Base-by-base conservation (phyloP, 2,113 vertebrate genomes). In the Patagioenas fasciata region DNA sequence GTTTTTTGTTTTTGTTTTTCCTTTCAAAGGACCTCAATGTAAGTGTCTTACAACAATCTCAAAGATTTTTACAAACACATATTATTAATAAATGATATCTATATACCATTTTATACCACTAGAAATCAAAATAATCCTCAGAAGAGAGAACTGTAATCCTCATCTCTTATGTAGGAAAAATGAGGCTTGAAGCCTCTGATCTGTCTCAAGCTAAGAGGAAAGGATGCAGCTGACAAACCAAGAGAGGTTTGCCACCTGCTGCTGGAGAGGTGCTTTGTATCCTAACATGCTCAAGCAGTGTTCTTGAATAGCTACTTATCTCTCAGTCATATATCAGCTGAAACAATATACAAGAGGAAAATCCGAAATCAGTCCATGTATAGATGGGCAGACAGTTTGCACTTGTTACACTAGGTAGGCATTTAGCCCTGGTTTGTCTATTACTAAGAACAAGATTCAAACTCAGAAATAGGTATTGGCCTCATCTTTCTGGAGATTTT, bases 181-280 rank as follows among this genome's bases (percentile, higher is more conserved):
- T 32, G 62, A 82, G 66, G 25, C 54, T 73, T 47, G 71, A 44
- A 94, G 71, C 78, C 18, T 73, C 14, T 60, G 83, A 60, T 91
- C 32, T 79, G 29, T 88, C 77, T 79, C 53, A 32, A 65, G 86
- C 80, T 60, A 58, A 88, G 92, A 79, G 88, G 77, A 51, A 60
- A 71, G 73, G 70, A 82, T 85, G 56, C 88, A 58, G 51, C 79
- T 90, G 71, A 73, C 42, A 88, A 73, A 44, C 26, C 53, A 58
- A 15, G 91, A 85, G 73, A 85, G n/a, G 44, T 28, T 88, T 93
- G 62, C 81, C 67, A 78, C 91, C 87, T 85, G 13, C 85, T 93
- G 79, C 89, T 95, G 66, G 51, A 87, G 86, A 69, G 44, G 5
- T 24, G 93, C 78, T 94, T 77, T 73, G 62, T 85, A 38, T 44